Percentiles rank a stretch among this genome's conserved stretches.
These are phyloP conservation scores for Atopsyche davidsoni DNA, from an alignment of 1,140 invertebrate species.

Conservation along the genomic window DNA sequence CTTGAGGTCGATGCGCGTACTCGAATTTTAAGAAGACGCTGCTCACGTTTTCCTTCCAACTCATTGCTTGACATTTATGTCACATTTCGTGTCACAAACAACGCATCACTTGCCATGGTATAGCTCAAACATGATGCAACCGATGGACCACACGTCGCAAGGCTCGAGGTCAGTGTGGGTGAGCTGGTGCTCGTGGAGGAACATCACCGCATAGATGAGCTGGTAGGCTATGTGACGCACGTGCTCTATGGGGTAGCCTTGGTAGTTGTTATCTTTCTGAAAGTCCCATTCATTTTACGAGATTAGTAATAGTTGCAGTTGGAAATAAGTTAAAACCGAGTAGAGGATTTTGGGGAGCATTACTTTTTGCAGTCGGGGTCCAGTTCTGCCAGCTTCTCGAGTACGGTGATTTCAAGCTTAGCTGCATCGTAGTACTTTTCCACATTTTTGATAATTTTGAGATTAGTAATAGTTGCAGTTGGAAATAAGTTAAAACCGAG, in stretches of 20 bases:
- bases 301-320: conserved; percentile 10
- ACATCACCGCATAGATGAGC: conserved; percentile 94
- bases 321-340: neutral
- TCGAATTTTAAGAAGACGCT: too few species aligned
- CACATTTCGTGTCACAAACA: too few species aligned
- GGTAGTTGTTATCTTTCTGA: conserved; percentile 98
- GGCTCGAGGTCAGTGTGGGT: conserved; percentile 99
- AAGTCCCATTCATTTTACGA: conserved; percentile 44
- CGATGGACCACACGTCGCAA: conserved; percentile 99
- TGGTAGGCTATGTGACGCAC: conserved; percentile 98
- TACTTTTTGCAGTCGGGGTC: conserved; percentile 93
- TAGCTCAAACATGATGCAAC: conserved; percentile 98
- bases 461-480: too few species aligned
- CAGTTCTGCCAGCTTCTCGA: conserved; percentile 90
- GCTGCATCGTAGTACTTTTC: conserved; percentile 99
- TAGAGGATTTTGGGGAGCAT: neutral
- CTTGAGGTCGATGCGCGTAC: too few species aligned
- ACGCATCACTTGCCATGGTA: conserved; percentile 97
- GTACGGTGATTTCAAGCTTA: conserved; percentile 96
- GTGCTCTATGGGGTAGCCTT: conserved; percentile 95
- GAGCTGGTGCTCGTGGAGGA: conserved; percentile 95
- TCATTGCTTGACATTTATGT: too few species aligned
- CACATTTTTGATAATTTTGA: conserved; percentile 99
- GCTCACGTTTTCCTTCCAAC: too few species aligned
- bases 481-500: too few species aligned